Evolutionary conservation across 2,888 invertebrate species (phyloP).

Genomic region (Tanaodytes sp.): DNA sequence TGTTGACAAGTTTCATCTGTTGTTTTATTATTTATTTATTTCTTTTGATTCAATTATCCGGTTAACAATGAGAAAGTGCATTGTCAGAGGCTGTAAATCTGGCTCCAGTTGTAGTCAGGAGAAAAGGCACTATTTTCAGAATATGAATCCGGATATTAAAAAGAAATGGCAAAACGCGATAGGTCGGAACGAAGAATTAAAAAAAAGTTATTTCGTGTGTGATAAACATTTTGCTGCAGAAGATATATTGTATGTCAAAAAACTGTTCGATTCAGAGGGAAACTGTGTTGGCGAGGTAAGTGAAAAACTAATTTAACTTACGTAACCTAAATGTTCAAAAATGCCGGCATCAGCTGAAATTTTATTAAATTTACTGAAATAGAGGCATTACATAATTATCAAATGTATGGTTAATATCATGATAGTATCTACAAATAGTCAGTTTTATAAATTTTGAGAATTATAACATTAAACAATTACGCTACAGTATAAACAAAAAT

Average conservation of each 20-base stretch:
- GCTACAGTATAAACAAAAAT: too few relatives aligned
- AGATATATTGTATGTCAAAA: not conserved
- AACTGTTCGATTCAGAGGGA: not conserved
- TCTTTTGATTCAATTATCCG: too few relatives aligned
- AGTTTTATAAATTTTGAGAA: too few relatives aligned
- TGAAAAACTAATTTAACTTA: not conserved
- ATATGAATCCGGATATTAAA: too few relatives aligned
- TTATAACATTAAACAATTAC: too few relatives aligned
- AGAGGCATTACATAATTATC: too few relatives aligned
- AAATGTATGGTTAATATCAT: too few relatives aligned
- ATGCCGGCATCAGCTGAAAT: too few relatives aligned
- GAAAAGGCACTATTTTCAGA: conserved; percentile 13
- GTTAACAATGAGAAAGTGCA: conserved; percentile 12
- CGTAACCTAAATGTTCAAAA: too few relatives aligned
- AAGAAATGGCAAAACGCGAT: not conserved
- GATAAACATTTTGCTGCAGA: conserved; percentile 1
- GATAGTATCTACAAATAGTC: too few relatives aligned
- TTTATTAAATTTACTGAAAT: too few relatives aligned
- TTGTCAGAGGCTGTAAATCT: conserved; percentile 10
- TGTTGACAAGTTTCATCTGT: not conserved
- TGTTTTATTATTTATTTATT: not conserved
- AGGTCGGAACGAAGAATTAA: not conserved
- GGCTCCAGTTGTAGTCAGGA: conserved; percentile 4
- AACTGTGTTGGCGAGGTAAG: not conserved
- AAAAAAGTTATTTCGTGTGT: conserved; percentile 1